Evolutionary conservation across 1,140 invertebrate genomes (phyloP).

Genomic region (Philotrypesis tridentata): DNA sequence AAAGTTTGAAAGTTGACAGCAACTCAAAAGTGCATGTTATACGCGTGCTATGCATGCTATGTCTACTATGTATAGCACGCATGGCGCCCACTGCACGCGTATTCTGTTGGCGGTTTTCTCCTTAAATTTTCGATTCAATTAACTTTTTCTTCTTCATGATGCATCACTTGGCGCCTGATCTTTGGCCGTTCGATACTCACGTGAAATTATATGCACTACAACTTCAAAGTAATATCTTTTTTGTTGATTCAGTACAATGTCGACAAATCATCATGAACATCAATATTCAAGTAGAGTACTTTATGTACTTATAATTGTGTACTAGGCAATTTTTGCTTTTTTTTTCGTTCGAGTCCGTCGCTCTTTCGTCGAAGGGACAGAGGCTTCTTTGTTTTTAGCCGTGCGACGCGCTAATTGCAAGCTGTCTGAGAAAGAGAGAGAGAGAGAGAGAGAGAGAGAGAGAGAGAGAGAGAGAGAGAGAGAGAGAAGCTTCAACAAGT

Average conservation of each 20-base stretch:
- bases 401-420: neutral
- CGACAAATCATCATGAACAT: too few relatives aligned
- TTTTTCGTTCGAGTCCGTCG: neutral
- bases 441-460: too few relatives aligned
- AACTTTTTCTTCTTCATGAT: conserved; percentile 5
- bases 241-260: neutral
- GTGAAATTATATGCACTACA: too few relatives aligned
- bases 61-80: too few relatives aligned
- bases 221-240: neutral
- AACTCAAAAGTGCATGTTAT: neutral
- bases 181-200: too few relatives aligned
- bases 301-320: too few relatives aligned
- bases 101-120: conserved; percentile 15
- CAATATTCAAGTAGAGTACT: too few relatives aligned
- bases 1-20: neutral
- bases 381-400: neutral
- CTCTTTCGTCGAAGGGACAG: neutral
- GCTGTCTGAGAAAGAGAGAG: too few relatives aligned
- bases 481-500: conserved; percentile 3
- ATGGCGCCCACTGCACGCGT: neutral
- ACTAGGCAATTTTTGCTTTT: too few relatives aligned
- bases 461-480: too few relatives aligned
- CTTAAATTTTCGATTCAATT: neutral
- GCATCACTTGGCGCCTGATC: neutral
- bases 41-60: neutral